Evolutionary conservation across 2,797 vertebrate species (phyloP).

Genomic region (Lycodopsis pacificus): DNA sequence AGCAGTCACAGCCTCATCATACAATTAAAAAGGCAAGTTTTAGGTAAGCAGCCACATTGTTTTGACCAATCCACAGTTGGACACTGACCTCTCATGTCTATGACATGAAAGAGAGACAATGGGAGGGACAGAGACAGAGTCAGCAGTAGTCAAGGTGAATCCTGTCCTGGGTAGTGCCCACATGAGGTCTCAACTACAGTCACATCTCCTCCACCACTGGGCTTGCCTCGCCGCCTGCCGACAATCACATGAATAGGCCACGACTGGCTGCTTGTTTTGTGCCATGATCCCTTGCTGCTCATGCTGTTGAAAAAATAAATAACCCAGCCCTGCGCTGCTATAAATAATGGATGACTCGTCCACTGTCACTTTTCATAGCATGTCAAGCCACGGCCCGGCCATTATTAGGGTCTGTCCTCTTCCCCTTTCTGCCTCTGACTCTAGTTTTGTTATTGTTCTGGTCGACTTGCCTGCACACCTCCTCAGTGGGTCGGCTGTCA

Average conservation of each 20-base stretch:
- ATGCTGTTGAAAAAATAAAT: constrained; percentile 85
- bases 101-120: constrained; percentile 37
- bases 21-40: constrained; percentile 24
- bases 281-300: constrained; percentile 84
- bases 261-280: constrained; percentile 86
- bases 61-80: constrained; percentile 28
- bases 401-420: constrained; percentile 86
- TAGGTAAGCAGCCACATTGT: constrained; percentile 22
- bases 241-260: constrained; percentile 82
- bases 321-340: constrained; percentile 80
- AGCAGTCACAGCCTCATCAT: constrained; percentile 1
- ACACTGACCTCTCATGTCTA: constrained; percentile 35
- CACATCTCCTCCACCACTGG: constrained; percentile 59
- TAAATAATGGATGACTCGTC: constrained; percentile 90
- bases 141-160: constrained; percentile 60
- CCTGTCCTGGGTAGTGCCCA: constrained; percentile 46
- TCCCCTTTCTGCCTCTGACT: constrained; percentile 75
- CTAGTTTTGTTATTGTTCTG: constrained; percentile 83
- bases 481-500: constrained; percentile 76
- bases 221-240: constrained; percentile 68
- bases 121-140: constrained; percentile 38
- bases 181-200: constrained; percentile 46
- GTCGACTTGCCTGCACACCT: constrained; percentile 79
- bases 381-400: constrained; percentile 81
- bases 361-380: constrained; percentile 87